These are phyloP conservation scores for Sturmia bella DNA, from an alignment of 2,888 invertebrate genomes.

Conservation along the genomic window DNA sequence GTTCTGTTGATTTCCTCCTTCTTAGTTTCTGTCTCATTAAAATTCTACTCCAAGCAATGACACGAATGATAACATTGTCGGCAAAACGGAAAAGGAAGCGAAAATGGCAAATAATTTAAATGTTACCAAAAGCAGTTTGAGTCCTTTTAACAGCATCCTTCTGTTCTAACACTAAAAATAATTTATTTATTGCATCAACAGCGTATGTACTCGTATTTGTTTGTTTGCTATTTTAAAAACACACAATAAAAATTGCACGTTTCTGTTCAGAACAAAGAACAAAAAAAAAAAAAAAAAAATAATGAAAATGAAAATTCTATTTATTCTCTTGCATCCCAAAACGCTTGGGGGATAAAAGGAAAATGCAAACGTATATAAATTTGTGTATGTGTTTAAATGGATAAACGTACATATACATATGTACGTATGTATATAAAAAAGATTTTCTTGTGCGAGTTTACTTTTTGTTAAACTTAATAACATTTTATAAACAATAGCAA, in stretches of 20 bases:
- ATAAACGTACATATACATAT: no score
- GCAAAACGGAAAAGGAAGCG: constrained; percentile 13
- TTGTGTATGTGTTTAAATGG: no score
- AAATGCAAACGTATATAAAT: not conserved
- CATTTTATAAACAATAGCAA: constrained; percentile 28
- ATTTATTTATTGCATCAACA: constrained; percentile 39
- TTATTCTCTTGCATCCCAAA: constrained; percentile 18
- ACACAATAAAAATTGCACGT: not conserved
- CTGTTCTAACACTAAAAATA: constrained; percentile 8
- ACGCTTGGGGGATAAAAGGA: constrained; percentile 37
- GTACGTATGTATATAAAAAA: not conserved
- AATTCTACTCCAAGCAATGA: constrained; percentile 20
- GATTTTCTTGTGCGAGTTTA: constrained; percentile 10
- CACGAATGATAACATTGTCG: not conserved
- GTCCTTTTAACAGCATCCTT: not conserved
- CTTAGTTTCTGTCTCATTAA: constrained; percentile 1
- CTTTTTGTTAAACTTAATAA: constrained; percentile 34
- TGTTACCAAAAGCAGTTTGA: constrained; percentile 8
- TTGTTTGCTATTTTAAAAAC: not conserved
- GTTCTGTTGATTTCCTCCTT: not conserved
- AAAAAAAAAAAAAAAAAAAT: not conserved
- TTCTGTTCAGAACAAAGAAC: not conserved
- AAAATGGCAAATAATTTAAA: constrained; percentile 15
- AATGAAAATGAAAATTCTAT: not conserved
- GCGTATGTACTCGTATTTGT: no score